Evolutionary conservation across 2,797 vertebrate genomes (phyloP).

Genomic region (Enteromius treurensis): DNA sequence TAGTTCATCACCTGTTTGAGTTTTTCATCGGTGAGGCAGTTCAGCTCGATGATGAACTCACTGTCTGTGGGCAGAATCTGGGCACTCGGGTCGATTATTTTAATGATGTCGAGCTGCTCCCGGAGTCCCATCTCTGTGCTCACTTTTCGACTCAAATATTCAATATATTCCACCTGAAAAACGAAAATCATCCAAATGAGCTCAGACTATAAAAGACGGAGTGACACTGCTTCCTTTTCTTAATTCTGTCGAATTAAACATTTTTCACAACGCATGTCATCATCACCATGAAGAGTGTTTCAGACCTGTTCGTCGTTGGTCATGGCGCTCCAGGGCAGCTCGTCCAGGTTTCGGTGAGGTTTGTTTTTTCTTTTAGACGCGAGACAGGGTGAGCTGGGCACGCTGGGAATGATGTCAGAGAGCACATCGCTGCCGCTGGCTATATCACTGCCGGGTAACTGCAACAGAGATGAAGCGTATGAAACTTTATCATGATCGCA

Average conservation of each 20-base stretch:
- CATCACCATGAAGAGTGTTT: no score
- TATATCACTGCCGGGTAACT: conserved; percentile 97
- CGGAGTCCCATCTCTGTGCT: conserved; percentile 99
- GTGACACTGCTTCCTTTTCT: neutral
- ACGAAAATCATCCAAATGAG: neutral
- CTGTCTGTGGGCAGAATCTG: conserved; percentile 98
- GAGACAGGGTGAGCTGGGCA: conserved; percentile 94
- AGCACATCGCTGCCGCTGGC: conserved; percentile 96
- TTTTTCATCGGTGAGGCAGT: conserved; percentile 98
- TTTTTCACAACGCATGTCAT: no score
- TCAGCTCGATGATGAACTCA: conserved; percentile 99
- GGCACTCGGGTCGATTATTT: conserved; percentile 97
- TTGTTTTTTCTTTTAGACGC: conserved; percentile 95
- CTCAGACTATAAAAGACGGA: neutral
- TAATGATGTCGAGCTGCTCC: conserved; percentile 99
- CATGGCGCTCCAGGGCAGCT: conserved; percentile 98
- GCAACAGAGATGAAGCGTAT: neutral
- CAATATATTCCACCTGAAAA: conserved; percentile 96
- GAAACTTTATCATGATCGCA: no score
- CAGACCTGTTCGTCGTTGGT: conserved; percentile 95
- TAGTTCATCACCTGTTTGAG: conserved; percentile 87
- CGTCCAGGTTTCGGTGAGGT: conserved; percentile 91
- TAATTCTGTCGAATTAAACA: no score
- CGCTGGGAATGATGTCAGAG: conserved; percentile 96
- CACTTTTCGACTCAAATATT: conserved; percentile 97